Conservation (phyloP, 2,888 invertebrate species). For the Tipula confusa region DNA sequence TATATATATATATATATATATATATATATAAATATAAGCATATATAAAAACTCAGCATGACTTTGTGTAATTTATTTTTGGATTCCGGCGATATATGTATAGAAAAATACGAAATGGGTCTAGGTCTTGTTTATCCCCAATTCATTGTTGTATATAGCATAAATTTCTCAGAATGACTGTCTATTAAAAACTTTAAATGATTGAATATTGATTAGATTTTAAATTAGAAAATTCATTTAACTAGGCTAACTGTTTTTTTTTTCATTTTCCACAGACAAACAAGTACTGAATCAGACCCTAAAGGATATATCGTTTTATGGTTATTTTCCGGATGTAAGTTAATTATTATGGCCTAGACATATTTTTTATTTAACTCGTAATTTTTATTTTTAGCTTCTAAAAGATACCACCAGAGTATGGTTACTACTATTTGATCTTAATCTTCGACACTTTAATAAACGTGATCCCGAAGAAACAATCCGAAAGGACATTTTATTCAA, state of each 20-base stretch:
- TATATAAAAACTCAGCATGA: background rate
- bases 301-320: slow-evolving; percentile 51
- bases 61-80: background rate
- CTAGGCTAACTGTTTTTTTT: background rate
- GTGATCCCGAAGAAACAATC: slow-evolving; percentile 43
- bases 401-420: slow-evolving; percentile 51
- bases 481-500: slow-evolving; percentile 41
- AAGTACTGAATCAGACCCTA: slow-evolving; percentile 51
- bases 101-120: background rate
- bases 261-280: slow-evolving; percentile 48
- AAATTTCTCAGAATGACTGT: background rate
- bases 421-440: slow-evolving; percentile 56
- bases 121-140: background rate
- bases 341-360: background rate
- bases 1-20: too few species aligned
- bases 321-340: slow-evolving; percentile 42
- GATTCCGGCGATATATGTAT: background rate
- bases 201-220: background rate
- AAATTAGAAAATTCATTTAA: background rate
- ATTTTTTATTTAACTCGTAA: background rate
- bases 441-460: slow-evolving; percentile 51
- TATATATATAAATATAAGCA: too few species aligned
- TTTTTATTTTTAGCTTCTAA: slow-evolving; percentile 39
- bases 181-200: background rate
- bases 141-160: background rate